Evolutionary conservation across 1,140 invertebrate species (phyloP), one percentile per base, ranked within the genome.

Genomic region (Solenopsis invicta): DNA sequence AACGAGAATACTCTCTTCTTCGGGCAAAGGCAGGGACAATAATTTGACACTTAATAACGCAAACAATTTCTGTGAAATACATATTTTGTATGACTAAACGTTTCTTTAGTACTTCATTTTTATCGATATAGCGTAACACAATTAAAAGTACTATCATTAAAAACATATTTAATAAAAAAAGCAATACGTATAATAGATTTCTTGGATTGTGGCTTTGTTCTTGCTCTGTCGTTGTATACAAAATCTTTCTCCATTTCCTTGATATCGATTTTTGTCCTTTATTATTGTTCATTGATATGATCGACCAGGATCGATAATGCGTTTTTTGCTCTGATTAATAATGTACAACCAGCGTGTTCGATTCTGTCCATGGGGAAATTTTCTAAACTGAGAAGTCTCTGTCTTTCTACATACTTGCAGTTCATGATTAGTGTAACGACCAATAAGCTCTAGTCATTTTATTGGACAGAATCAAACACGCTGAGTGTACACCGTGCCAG

Each of bases 111-210:
- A 72, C 10, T 54, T 9, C 1, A 56, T 56, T 74, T 41, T 45
- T 75, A 45, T 67, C 62, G 4, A 4, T 24, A 16, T 37, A 18
- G 21, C 66, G 24, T 0, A 34, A 2, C 13, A 24, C 10, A 24
- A 37, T 41, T 67, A 67, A 71, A 62, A 62, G 1, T 9, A 64
- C 1, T 8, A 16, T 4, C 41, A 66, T 66, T 74, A 34, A n/a
- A 74, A 74, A 74, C 12, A 74, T 10, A 74, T 74, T 21, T 74
- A 21, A 37, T 56, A 34, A 21, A 56, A 52, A 41, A 41, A 41
- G 10, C 18, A 18, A 34, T 54, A 34, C 54, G 18, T 34, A n/a
- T n/a, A n/a, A n/a, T n/a, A 29, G 29, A 29, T 29, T 1, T 29
- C 29, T 29, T 29, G 29, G 2, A 29, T 48, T 29, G 61, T 34